phyloP scores from a whole-genome alignment of 2,797 vertebrate species.

The Falco columbarius region DNA sequence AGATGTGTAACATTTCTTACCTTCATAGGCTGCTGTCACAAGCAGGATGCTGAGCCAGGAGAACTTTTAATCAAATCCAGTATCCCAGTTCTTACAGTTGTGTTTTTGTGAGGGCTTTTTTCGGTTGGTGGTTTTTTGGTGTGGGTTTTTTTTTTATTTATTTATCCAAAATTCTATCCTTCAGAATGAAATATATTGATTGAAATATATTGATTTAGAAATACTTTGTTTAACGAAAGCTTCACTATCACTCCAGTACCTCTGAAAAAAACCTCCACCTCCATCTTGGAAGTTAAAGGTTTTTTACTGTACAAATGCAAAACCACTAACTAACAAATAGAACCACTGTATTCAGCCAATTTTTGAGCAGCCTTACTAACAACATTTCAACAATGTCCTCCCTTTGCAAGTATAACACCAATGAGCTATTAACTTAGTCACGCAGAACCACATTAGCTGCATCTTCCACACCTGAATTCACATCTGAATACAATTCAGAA shows the following conservation, averaged over 20 bases:
- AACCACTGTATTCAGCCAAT: not conserved
- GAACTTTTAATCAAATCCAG: not conserved
- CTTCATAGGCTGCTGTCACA: not conserved
- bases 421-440: not conserved
- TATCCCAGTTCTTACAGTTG: not conserved
- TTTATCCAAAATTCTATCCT: not conserved
- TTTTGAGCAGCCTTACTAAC: not conserved
- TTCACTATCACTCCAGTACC: not conserved
- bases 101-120: no score
- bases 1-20: not conserved
- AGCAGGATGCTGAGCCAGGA: not conserved
- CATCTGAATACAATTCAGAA: not conserved
- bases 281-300: not conserved
- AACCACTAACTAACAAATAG: not conserved
- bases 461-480: not conserved
- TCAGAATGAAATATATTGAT: not conserved
- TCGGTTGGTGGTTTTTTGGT: not conserved
- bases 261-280: accelerated
- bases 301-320: not conserved
- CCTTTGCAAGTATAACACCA: not conserved
- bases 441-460: not conserved
- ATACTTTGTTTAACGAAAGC: not conserved
- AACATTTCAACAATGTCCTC: not conserved
- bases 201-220: not conserved
- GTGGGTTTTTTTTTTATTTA: not conserved